phyloP scores from a whole-genome alignment of 2,113 vertebrate genomes.

The Rhegmatorhina hoffmannsi region DNA sequence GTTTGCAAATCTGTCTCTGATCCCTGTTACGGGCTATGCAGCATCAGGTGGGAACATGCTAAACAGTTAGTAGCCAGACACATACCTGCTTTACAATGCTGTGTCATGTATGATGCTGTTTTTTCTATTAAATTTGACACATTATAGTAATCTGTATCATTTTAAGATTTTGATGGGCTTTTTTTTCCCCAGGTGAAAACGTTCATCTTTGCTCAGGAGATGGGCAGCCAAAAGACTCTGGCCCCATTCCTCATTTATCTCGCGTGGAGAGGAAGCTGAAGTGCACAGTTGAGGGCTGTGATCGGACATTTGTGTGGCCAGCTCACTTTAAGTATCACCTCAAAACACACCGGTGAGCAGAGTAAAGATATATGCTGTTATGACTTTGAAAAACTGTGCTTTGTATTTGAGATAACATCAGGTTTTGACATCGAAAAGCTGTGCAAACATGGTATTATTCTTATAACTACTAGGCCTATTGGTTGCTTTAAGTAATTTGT shows the following conservation, averaged over 20 bases:
- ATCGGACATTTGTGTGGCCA: slow-evolving; percentile 93
- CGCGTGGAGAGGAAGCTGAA: slow-evolving; percentile 87
- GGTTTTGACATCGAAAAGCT: background rate
- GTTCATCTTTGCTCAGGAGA: slow-evolving; percentile 84
- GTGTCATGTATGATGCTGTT: background rate
- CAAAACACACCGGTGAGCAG: slow-evolving; percentile 91
- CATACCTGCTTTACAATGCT: background rate
- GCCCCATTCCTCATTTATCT: slow-evolving; percentile 73
- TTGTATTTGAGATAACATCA: background rate
- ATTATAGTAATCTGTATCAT: background rate
- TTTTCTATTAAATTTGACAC: background rate
- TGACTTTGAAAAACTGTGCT: background rate
- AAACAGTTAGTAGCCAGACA: background rate
- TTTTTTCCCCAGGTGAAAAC: slow-evolving; percentile 84
- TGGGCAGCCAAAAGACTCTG: slow-evolving; percentile 81
- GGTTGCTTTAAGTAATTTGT: background rate
- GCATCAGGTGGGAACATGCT: background rate
- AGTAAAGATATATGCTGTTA: background rate
- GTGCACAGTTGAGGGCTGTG: slow-evolving; percentile 94
- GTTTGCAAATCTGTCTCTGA: background rate
- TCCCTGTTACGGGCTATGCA: background rate
- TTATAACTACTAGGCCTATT: background rate
- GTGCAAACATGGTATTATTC: background rate
- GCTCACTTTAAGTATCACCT: slow-evolving; percentile 98
- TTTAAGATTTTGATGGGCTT: background rate